A percentile compares a stretch with the other conserved stretches of the same genome.
Evolutionary conservation across 2,113 vertebrate genomes (phyloP).

Genomic region (Apteryx mantelli): DNA sequence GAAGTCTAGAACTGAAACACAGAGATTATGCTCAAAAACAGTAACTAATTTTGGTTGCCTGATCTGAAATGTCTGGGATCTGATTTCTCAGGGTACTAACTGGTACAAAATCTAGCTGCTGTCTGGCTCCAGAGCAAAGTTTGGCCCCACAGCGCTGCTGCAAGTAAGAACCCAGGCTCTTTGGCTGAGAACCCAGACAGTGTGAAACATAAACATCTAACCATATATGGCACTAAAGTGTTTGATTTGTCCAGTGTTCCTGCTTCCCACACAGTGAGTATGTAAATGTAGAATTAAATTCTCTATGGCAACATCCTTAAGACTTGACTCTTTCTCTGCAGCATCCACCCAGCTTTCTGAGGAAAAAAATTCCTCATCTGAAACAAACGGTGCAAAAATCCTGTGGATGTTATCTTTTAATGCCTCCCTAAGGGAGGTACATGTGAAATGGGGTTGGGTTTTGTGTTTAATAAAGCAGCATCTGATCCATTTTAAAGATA

Average conservation of each 20-base stretch:
- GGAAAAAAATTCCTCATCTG: not conserved
- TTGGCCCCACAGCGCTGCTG: not conserved
- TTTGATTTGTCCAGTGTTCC: not conserved
- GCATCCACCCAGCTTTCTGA: not conserved
- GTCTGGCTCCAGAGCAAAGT: not conserved
- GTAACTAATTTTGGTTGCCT: not conserved
- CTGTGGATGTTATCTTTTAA: not conserved
- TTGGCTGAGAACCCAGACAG: not conserved
- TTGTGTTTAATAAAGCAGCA: not conserved
- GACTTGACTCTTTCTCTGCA: not conserved
- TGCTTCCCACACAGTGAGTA: not conserved
- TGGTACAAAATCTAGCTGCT: not conserved
- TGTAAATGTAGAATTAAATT: not conserved
- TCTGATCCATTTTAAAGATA: not conserved
- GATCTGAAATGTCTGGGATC: not conserved
- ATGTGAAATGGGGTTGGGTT: no score
- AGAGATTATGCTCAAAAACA: not conserved
- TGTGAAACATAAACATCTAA: not conserved
- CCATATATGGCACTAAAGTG: not conserved
- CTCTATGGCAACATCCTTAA: not conserved
- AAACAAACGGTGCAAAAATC: not conserved
- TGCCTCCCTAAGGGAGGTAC: not conserved
- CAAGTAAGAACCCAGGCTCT: not conserved
- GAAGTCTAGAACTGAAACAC: not conserved
- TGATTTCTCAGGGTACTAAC: not conserved